Percentiles rank a stretch among this genome's conserved stretches.
phyloP scores from a whole-genome alignment of 2,888 invertebrate species.

The Yponomeuta evonymella region DNA sequence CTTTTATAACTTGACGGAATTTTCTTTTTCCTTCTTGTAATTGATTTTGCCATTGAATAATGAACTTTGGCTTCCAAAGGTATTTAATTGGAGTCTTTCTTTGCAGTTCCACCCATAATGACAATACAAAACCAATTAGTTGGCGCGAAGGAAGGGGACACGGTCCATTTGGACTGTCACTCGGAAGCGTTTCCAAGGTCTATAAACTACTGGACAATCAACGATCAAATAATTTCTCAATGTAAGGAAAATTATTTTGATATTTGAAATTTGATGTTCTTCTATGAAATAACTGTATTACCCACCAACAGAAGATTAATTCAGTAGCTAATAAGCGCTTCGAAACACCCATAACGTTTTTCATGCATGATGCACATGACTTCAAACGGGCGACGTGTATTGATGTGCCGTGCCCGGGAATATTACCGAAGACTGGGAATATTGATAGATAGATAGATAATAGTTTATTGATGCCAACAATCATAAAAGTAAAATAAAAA shows the following conservation, averaged over 20 bases:
- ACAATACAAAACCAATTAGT: conserved; percentile 86
- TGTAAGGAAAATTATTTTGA: conserved; percentile 57
- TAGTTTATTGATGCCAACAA: too few relatives aligned
- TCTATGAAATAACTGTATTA: not conserved
- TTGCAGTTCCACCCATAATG: conserved; percentile 86
- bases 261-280: not conserved
- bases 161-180: conserved; percentile 82
- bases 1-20: not conserved
- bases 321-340: too few relatives aligned
- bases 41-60: conserved; percentile 1
- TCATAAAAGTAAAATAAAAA: too few relatives aligned
- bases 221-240: conserved; percentile 82
- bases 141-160: conserved; percentile 81
- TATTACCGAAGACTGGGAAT: too few relatives aligned
- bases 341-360: too few relatives aligned
- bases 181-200: conserved; percentile 87
- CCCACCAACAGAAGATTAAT: too few relatives aligned
- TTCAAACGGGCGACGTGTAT: too few relatives aligned
- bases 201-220: conserved; percentile 87
- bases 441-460: too few relatives aligned
- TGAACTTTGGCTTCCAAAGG: not conserved
- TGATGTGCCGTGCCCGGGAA: too few relatives aligned
- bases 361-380: too few relatives aligned
- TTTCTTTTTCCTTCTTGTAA: not conserved
- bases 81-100: conserved; percentile 21